These are phyloP conservation scores for Agrotis puta DNA, from an alignment of 2,888 invertebrate genomes.

Conservation along the genomic window DNA sequence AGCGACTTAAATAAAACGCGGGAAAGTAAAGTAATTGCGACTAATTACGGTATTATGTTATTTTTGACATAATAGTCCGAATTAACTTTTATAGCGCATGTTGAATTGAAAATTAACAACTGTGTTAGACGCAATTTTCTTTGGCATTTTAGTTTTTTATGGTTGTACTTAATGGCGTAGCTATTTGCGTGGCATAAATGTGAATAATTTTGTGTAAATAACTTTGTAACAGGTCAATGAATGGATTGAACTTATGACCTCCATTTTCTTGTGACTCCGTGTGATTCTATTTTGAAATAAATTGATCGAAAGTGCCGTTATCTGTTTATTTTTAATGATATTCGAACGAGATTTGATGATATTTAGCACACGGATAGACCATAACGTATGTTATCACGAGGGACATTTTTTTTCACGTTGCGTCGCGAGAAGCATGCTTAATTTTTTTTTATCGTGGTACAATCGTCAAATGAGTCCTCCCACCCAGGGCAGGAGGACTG, in stretches of 20 bases:
- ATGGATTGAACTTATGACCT: background rate
- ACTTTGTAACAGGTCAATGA: conserved; percentile 5
- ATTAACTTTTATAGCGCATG: conserved; percentile 40
- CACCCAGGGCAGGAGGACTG: too few species aligned
- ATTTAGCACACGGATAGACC: background rate
- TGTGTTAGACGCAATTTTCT: conserved; percentile 40
- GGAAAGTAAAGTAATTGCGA: conserved; percentile 49
- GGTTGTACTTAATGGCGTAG: conserved; percentile 8
- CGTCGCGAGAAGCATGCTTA: too few species aligned
- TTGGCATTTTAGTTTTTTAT: conserved; percentile 31
- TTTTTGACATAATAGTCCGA: conserved; percentile 53
- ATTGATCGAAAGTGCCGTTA: too few species aligned
- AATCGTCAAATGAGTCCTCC: too few species aligned
- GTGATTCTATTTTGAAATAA: too few species aligned
- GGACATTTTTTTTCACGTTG: too few species aligned
- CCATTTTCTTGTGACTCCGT: background rate
- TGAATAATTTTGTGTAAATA: conserved; percentile 12
- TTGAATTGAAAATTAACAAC: conserved; percentile 52
- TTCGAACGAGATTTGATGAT: background rate
- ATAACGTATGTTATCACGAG: background rate
- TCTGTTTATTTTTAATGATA: too few species aligned
- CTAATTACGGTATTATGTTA: conserved; percentile 51
- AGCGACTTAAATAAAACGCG: conserved; percentile 50
- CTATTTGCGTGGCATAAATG: conserved; percentile 30
- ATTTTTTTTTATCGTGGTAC: too few species aligned